Evolutionary conservation across 2,113 vertebrate species (phyloP), one percentile per base, ranked within the genome.

Genomic region (Anser cygnoides): DNA sequence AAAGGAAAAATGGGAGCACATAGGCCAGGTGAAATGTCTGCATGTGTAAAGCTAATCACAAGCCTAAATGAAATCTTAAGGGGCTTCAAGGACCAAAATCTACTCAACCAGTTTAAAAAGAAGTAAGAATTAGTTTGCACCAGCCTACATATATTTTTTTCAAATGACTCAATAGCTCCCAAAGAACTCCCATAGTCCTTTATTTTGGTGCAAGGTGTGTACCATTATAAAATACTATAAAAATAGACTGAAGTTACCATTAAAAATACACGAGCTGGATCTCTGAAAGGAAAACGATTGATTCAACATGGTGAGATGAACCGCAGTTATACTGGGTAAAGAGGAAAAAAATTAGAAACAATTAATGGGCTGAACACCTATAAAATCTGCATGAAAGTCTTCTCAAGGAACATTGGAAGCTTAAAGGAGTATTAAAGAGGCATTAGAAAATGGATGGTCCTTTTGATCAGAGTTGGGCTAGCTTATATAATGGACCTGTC

Each of bases 291-390:
- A 88, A 73, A 57, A 59, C n/a, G n/a, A 71, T 31, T 39, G 25
- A 65, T 63, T 89, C 74, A 58, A 43, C 44, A 71, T 7, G 25
- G 39, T 63, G 54, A 92, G 35, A 20, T 86, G 79, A 78, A 74
- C 25, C 0, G 0, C 28, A 39, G 8, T 44, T 10, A 57, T 41
- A 46, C 3, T 49, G 33, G 28, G 78, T 31, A 75, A 74, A 77
- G 23, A 75, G 19, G 13, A 16, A 43, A 70, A 75, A 63, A 85
- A 4, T 20, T 10, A 89, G 19, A 43, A 46, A 57, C 59, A 20
- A 90, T 90, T 95, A 93, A 84, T 68, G 65, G 35, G 66, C 75
- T 93, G 87, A 92, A 61, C 49, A 81, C 11, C 50, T 84, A 95
- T 66, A 91, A 93, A 95, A 90, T 52, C 66, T 78, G 37, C 79